Percentiles rank a stretch among this genome's conserved stretches.
These are phyloP conservation scores for Caloenas nicobarica DNA, from an alignment of 2,113 vertebrate genomes.

Conservation along the genomic window DNA sequence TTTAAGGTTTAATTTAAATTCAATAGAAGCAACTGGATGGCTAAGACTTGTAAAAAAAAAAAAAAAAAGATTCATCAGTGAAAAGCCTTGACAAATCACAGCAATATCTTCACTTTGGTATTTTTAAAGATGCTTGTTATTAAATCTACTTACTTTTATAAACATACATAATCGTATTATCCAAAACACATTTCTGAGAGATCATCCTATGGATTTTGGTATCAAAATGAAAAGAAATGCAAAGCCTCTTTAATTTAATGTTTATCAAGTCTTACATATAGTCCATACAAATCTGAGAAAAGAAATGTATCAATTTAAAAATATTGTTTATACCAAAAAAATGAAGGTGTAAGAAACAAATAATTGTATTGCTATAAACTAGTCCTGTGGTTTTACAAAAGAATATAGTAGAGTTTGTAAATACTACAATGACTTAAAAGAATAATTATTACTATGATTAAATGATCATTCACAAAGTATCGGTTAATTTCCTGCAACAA, in stretches of 20 bases:
- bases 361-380: background rate
- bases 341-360: background rate
- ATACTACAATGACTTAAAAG: background rate
- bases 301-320: background rate
- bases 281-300: background rate
- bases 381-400: background rate
- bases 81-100: background rate
- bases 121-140: background rate
- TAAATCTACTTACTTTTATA: background rate
- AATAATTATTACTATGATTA: constrained; percentile 11
- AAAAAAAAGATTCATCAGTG: too few relatives aligned
- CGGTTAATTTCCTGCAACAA: constrained; percentile 21
- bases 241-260: background rate
- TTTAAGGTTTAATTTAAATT: constrained; percentile 59
- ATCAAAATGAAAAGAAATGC: constrained; percentile 19
- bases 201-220: background rate
- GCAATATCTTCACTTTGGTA: background rate
- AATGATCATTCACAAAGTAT: background rate
- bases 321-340: background rate
- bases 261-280: background rate
- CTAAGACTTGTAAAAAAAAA: background rate
- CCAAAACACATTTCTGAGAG: background rate
- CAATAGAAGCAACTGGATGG: background rate
- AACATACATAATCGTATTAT: background rate
- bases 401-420: background rate